A percentile compares a stretch with the other conserved stretches of the same genome.
These are phyloP conservation scores for Sitodiplosis mosellana DNA, from an alignment of 1,140 invertebrate species.

Conservation along the genomic window DNA sequence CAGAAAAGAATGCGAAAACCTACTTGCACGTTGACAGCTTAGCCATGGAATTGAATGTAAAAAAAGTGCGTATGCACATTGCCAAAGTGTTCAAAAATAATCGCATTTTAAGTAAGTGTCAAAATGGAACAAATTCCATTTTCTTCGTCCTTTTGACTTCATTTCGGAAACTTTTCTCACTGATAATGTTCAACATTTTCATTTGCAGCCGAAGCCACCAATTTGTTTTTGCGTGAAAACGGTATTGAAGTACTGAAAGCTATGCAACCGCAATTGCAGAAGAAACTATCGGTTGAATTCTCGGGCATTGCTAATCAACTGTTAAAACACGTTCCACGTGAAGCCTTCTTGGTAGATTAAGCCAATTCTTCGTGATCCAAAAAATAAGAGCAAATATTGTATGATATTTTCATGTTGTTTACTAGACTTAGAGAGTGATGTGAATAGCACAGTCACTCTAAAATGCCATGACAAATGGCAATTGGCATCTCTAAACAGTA, in stretches of 20 bases:
- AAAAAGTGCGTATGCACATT: slow-evolving; percentile 43
- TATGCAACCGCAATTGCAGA: slow-evolving; percentile 47
- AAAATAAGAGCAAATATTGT: too few species aligned
- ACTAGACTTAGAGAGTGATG: too few species aligned
- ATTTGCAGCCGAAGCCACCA: slow-evolving; percentile 46
- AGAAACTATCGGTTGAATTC: slow-evolving; percentile 41
- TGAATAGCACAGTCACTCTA: too few species aligned
- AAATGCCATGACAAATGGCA: too few species aligned
- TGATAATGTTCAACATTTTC: slow-evolving; percentile 4
- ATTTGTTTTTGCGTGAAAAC: slow-evolving; percentile 50
- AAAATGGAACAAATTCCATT: not conserved
- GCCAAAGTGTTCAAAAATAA: slow-evolving; percentile 49
- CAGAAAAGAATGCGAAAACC: slow-evolving; percentile 26
- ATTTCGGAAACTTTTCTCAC: not conserved
- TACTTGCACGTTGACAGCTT: slow-evolving; percentile 44
- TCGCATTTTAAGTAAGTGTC: slow-evolving; percentile 43
- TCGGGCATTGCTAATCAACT: slow-evolving; percentile 44
- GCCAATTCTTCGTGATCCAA: too few species aligned
- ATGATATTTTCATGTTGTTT: too few species aligned
- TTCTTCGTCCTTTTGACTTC: not conserved
- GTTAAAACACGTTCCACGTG: slow-evolving; percentile 38
- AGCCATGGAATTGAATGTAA: slow-evolving; percentile 38
- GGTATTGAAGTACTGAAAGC: slow-evolving; percentile 45
- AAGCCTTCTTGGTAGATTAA: slow-evolving; percentile 31
- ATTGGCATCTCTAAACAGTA: too few species aligned